phyloP scores from a whole-genome alignment of 2,888 invertebrate species.

The Busseola fusca region DNA sequence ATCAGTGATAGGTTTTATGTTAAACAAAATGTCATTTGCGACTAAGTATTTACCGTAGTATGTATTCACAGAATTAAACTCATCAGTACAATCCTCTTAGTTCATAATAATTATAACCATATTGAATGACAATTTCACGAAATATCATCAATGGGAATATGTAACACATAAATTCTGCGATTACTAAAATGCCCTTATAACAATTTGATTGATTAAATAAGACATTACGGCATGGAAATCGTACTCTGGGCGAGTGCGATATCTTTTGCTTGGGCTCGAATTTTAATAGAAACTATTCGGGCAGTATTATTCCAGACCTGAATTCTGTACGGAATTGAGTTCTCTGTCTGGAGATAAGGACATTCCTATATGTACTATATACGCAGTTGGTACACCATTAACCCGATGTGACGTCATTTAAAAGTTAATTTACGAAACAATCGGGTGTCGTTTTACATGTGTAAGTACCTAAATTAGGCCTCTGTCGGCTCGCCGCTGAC shows the following conservation, averaged over 20 bases:
- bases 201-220: constrained; percentile 36
- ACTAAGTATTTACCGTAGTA: background rate
- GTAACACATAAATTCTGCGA: background rate
- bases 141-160: background rate
- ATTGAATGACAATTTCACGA: background rate
- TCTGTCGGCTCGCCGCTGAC: constrained; percentile 66
- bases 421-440: constrained; percentile 66
- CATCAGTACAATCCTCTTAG: background rate
- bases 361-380: background rate
- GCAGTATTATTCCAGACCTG: background rate
- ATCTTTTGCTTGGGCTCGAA: background rate
- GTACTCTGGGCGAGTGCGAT: background rate
- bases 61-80: background rate
- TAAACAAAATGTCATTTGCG: background rate
- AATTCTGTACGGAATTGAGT: background rate
- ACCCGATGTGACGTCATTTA: constrained; percentile 49
- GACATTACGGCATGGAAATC: constrained; percentile 1
- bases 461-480: constrained; percentile 73
- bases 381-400: constrained; percentile 9
- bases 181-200: background rate
- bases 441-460: constrained; percentile 68
- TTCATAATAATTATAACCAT: no score
- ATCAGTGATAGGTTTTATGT: background rate
- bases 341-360: background rate
- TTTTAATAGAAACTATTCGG: background rate